Percentiles rank a stretch among this genome's conserved stretches.
phyloP scores from a whole-genome alignment of 2,888 invertebrate genomes.

The Xestia xanthographa region DNA sequence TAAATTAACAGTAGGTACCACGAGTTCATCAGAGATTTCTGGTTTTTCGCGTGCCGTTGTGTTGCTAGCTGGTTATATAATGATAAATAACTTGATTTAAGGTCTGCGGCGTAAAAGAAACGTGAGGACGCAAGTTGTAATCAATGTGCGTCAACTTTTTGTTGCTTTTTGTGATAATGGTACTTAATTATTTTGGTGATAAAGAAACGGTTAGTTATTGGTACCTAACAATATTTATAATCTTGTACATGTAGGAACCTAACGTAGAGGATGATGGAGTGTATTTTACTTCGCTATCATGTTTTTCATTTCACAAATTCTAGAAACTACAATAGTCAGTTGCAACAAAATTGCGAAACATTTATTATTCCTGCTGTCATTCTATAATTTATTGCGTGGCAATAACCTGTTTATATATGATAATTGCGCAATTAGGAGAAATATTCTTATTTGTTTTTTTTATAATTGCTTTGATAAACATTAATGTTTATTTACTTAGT shows the following conservation, averaged over 20 bases:
- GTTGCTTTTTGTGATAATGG: slow-evolving; percentile 20
- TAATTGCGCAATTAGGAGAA: slow-evolving; percentile 61
- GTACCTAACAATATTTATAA: slow-evolving; percentile 3
- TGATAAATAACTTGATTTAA: slow-evolving; percentile 32
- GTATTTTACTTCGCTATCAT: background rate
- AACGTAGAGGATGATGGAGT: background rate
- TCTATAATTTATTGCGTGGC: slow-evolving; percentile 48
- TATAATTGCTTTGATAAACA: slow-evolving; percentile 52
- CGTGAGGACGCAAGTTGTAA: slow-evolving; percentile 44
- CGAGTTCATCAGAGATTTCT: slow-evolving; percentile 60
- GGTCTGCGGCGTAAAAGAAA: slow-evolving; percentile 42
- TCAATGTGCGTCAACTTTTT: slow-evolving; percentile 54
- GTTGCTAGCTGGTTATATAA: slow-evolving; percentile 61
- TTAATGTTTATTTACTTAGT: slow-evolving; percentile 25
- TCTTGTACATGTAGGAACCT: background rate
- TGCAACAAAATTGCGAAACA: slow-evolving; percentile 42
- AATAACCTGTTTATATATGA: slow-evolving; percentile 45
- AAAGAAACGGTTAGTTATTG: background rate
- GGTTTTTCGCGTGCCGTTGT: slow-evolving; percentile 45
- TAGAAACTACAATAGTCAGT: background rate
- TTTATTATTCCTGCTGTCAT: slow-evolving; percentile 5
- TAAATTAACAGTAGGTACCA: slow-evolving; percentile 50
- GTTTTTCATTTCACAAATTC: slow-evolving; percentile 7
- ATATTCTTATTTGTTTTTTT: slow-evolving; percentile 48
- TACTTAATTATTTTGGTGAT: slow-evolving; percentile 19